Evolutionary conservation across 2,113 vertebrate genomes (phyloP).

Genomic region (Perca flavescens): DNA sequence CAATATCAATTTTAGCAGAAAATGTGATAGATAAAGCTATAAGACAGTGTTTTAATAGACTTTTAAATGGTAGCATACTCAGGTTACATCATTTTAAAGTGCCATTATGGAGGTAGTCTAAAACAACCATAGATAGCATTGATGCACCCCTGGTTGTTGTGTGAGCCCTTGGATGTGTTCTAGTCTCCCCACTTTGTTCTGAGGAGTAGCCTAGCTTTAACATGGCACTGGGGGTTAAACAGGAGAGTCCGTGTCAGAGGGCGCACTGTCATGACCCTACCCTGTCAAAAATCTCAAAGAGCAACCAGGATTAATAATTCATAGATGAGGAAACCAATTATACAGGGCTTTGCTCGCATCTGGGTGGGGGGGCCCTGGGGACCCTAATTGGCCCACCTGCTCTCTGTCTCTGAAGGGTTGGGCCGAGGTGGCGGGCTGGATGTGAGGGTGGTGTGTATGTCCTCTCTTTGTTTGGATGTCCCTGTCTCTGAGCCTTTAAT

Average conservation of each 20-base stretch:
- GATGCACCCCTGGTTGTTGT: not conserved
- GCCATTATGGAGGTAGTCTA: not conserved
- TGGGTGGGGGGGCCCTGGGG: slow-evolving; percentile 66
- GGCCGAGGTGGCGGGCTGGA: slow-evolving; percentile 48
- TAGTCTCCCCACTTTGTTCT: slow-evolving; percentile 32
- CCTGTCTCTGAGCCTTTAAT: slow-evolving; percentile 25
- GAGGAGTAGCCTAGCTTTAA: slow-evolving; percentile 17
- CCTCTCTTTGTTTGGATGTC: slow-evolving; percentile 70
- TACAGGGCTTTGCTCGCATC: slow-evolving; percentile 66
- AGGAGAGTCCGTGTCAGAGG: slow-evolving; percentile 53
- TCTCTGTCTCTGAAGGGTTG: slow-evolving; percentile 65
- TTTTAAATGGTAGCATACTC: not conserved
- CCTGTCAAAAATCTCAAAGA: slow-evolving; percentile 71
- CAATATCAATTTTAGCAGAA: not conserved
- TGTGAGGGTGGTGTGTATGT: slow-evolving; percentile 11
- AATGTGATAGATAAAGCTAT: not conserved
- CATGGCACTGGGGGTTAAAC: slow-evolving; percentile 58
- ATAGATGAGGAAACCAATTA: slow-evolving; percentile 85
- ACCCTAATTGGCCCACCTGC: slow-evolving; percentile 86
- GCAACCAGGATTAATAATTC: slow-evolving; percentile 84
- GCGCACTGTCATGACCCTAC: slow-evolving; percentile 41
- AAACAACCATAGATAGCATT: not conserved
- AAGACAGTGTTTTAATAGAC: not conserved
- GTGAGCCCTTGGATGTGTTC: not conserved
- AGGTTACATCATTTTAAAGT: not conserved